Percentiles rank a stretch among this genome's conserved stretches.
Conservation (phyloP, 2,113 vertebrate species). For the Tapirus terrestris region DNA sequence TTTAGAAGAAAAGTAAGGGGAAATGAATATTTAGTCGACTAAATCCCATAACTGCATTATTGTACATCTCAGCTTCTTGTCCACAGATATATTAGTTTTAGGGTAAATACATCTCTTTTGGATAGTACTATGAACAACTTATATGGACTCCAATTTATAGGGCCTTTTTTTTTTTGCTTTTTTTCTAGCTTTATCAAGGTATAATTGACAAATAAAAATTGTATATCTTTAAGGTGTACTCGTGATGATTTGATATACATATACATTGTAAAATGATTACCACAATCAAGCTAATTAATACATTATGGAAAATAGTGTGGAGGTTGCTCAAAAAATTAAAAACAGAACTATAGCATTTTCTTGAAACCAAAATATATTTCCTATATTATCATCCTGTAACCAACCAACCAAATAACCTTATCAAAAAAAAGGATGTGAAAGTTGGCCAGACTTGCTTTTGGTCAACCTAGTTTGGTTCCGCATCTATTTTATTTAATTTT, state of each 20-base stretch:
- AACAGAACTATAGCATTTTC: not conserved
- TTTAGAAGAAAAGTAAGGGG: not conserved
- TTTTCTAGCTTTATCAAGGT: not conserved
- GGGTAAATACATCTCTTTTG: not conserved
- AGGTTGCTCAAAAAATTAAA: not conserved
- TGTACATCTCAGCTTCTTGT: not conserved
- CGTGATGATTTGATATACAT: not conserved
- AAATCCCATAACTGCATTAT: not conserved
- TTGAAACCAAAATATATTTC: not conserved
- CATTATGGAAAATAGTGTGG: not conserved
- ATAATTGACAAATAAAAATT: not conserved
- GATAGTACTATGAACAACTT: not conserved
- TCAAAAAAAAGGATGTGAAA: not conserved
- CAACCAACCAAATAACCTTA: conserved; percentile 1
- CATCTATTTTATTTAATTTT: not conserved
- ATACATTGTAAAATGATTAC: not conserved
- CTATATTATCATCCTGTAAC: not conserved
- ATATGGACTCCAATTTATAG: not conserved
- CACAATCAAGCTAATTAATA: not conserved
- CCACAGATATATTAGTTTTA: not conserved
- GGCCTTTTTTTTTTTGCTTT: not conserved
- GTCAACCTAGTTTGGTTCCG: not conserved
- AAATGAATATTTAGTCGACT: not conserved
- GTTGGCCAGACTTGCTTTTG: not conserved
- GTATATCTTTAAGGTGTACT: not conserved